A percentile compares a stretch with the other conserved stretches of the same genome.
Evolutionary conservation across 2,113 vertebrate genomes (phyloP).

Genomic region (Dasypus novemcinctus): DNA sequence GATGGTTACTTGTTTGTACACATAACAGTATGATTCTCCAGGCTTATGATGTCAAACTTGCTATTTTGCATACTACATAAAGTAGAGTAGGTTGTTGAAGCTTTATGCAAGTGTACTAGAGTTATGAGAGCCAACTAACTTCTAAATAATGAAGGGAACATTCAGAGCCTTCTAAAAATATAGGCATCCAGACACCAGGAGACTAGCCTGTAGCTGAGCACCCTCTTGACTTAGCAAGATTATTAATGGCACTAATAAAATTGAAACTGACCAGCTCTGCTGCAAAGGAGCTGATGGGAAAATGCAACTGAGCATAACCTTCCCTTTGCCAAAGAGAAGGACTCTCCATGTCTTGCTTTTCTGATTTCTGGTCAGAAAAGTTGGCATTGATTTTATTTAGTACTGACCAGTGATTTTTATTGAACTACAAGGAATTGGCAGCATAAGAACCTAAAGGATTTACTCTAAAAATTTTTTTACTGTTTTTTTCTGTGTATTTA

Average conservation of each 20-base stretch:
- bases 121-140: background rate
- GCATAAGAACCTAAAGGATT: background rate
- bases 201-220: background rate
- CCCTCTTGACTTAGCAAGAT: too few relatives aligned
- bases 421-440: background rate
- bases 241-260: too few relatives aligned
- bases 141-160: conserved; percentile 22
- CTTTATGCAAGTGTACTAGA: too few relatives aligned
- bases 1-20: background rate
- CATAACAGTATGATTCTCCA: background rate
- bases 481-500: conserved; percentile 7
- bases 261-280: too few relatives aligned
- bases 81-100: background rate
- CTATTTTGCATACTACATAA: background rate
- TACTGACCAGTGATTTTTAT: background rate
- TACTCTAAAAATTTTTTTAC: conserved; percentile 24
- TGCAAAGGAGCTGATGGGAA: background rate
- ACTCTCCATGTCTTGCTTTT: conserved; percentile 14
- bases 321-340: background rate
- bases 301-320: background rate
- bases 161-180: conserved; percentile 30
- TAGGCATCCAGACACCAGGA: background rate
- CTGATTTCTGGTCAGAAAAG: background rate
- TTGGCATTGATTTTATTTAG: conserved; percentile 1
- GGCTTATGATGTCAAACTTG: background rate